phyloP scores from a whole-genome alignment of 2,888 invertebrate genomes.

The Cistogaster globosa region DNA sequence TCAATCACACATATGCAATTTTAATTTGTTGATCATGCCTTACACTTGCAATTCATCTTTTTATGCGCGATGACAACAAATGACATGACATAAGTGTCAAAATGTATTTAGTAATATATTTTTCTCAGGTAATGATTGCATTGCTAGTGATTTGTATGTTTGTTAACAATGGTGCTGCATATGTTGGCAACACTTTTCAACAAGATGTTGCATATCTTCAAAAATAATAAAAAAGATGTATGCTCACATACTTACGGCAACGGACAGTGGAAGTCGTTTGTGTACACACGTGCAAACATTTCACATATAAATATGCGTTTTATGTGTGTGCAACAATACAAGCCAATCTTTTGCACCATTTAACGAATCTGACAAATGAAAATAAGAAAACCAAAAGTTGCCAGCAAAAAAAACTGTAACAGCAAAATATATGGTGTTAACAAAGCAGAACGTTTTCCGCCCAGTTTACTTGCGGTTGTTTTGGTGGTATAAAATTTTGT shows the following conservation, averaged over 20 bases:
- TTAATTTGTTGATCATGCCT: neutral
- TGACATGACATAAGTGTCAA: conserved; percentile 15
- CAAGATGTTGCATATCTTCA: conserved; percentile 54
- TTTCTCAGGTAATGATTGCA: neutral
- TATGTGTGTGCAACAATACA: conserved; percentile 22
- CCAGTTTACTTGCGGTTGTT: conserved; percentile 69
- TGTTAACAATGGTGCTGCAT: conserved; percentile 30
- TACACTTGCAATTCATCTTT: conserved; percentile 6
- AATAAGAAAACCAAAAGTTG: conserved; percentile 40
- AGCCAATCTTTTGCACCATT: conserved; percentile 45
- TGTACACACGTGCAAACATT: neutral
- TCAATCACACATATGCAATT: neutral
- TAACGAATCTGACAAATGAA: conserved; percentile 60
- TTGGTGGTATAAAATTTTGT: conserved; percentile 43
- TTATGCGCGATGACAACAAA: conserved; percentile 3
- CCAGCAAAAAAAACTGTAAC: conserved; percentile 33
- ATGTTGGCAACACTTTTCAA: conserved; percentile 63
- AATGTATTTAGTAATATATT: conserved; percentile 10
- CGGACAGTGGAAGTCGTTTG: conserved; percentile 22
- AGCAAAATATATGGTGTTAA: conserved; percentile 64
- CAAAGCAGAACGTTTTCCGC: conserved; percentile 72
- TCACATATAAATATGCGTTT: neutral
- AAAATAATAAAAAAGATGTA: conserved; percentile 3
- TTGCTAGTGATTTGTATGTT: conserved; percentile 1
- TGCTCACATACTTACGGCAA: neutral